Percentiles rank a stretch among this genome's conserved stretches.
phyloP scores from a whole-genome alignment of 2,113 vertebrate genomes.

The Stegostoma tigrinum region DNA sequence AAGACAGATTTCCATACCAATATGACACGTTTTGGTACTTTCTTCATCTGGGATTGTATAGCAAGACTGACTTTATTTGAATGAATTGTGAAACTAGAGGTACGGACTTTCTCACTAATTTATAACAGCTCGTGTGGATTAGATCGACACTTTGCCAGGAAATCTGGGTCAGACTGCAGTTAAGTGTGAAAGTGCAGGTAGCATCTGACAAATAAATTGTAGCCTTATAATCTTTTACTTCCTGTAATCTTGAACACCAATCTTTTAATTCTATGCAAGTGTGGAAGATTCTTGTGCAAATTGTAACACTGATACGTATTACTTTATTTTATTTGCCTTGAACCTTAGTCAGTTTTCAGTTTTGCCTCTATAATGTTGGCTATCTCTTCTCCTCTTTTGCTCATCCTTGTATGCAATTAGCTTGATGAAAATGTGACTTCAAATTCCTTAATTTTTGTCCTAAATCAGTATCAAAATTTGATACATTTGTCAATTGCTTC shows the following conservation, averaged over 20 bases:
- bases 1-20: neutral
- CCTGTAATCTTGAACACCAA: neutral
- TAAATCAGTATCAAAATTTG: neutral
- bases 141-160: neutral
- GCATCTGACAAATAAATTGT: neutral
- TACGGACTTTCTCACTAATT: too few species aligned
- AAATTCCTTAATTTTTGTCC: neutral
- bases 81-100: neutral
- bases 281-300: neutral
- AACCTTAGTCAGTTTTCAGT: neutral
- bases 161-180: neutral
- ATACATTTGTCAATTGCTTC: neutral
- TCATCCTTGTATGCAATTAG: neutral
- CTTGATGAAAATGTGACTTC: neutral
- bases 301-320: neutral
- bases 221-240: neutral
- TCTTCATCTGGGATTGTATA: neutral
- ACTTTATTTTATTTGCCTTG: neutral
- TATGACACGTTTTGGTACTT: neutral
- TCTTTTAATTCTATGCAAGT: neutral
- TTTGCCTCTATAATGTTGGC: neutral
- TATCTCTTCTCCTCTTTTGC: neutral
- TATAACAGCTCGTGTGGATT: too few species aligned
- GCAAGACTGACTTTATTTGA: neutral
- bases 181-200: neutral